Evolutionary conservation across 2,888 invertebrate genomes (phyloP), one percentile per base, ranked within the genome.

Genomic region (Agelastica alni): DNA sequence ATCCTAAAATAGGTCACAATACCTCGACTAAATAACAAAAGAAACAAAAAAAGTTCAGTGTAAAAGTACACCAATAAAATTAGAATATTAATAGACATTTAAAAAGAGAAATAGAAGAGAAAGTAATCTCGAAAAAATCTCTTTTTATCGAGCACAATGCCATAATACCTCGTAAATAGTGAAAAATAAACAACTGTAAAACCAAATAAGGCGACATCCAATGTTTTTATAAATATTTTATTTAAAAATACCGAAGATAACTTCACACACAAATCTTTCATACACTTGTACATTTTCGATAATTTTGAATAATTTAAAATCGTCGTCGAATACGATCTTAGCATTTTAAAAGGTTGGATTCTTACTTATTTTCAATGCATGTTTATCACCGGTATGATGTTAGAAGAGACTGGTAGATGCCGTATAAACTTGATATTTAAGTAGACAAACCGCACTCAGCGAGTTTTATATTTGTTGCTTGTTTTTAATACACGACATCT

Each of bases 221-320:
- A 53, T 59, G 56, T 49, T 56, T 56, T 53, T 55, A 55, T 48
- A 52, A 52, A 58, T 53, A 59, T 56, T 59, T 48, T 45, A 56
- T 59, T 48, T 51, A 34, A 47, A 58, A 59, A 59, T 56, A 59
- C 46, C 45, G 26, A 22, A 57, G 51, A 60, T 55, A 55, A 43
- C 58, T 58, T 47, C 45, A 46, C 36, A 59, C 55, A 55, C 56
- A 56, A 56, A 56, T 56, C 54, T 53, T 51, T 56, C 56, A 54
- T 41, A 41, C 49, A 48, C 41, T 43, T 47, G 54, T 48, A 52
- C 49, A 51, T 42, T 56, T 56, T 53, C 53, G 56, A 56, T 58
- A 54, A 55, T 56, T 56, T 56, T 36, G 46, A 51, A 56, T 56
- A 59, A 47, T 56, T 59, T 56, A 59, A 42, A 37, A 47, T 45